Evolutionary conservation across 2,797 vertebrate species (phyloP), one percentile per base, ranked within the genome.

Genomic region (Brachymystax lenok): DNA sequence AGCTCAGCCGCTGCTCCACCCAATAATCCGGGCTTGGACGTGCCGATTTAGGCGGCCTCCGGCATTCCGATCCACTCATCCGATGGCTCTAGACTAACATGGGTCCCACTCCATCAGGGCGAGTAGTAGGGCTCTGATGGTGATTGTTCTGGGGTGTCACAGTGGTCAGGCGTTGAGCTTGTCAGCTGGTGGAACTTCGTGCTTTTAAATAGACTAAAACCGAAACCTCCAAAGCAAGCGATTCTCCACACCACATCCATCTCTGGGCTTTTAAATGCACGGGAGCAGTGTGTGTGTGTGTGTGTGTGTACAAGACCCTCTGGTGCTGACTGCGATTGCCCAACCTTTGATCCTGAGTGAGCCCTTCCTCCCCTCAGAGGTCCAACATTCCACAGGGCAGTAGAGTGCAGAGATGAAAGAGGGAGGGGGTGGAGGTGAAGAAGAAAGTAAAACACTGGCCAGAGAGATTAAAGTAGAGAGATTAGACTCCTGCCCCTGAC

Each of bases 41-140:
- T 86, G 84, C 87, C 84, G 87, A 94, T 94, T 94, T 92, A 92
- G 91, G 87, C 83, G 86, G 85, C 88, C 89, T 79, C 63, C 79
- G 50, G 77, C 93, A 94, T 95, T 94, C 92, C 80, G 27, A 84
- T 88, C 89, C 90, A 87, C 82, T 92, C 93, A 91, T 88, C 92
- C 91, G 40, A 46, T 46, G 40, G 40, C 40, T 46, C 40, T 46
- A 46, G 40, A 46, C 40, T 46, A 46, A 46, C 40, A 46, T 46
- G 40, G 40, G 10, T 46, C 40, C 12, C 40, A 12, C 40, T 46
- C 40, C 12, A 46, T 46, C 40, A 46, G 10, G 40, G 10, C 30
- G 51, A 79, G 78, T 52, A 17, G 74, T 21, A 56, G 54, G 52
- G 79, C 40, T 59, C 66, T 72, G 17, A 10, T 52, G 59, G 68